Evolutionary conservation across 2,797 vertebrate species (phyloP), one percentile per base, ranked within the genome.

Genomic region (Melanotaenia maccullochi): DNA sequence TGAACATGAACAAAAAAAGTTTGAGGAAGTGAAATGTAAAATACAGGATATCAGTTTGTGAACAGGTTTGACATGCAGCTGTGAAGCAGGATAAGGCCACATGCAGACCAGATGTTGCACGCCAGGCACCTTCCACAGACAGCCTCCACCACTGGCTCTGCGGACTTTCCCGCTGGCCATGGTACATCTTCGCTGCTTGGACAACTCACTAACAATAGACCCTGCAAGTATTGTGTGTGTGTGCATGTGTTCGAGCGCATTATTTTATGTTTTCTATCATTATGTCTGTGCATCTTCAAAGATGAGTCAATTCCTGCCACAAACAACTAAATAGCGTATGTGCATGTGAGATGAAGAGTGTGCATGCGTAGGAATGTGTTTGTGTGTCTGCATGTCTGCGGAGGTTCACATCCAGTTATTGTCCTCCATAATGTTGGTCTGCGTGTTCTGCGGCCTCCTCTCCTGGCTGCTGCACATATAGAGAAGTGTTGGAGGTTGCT

Each of bases 401-500:
- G 4, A 71, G 69, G 60, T 81, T 80, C 65, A 73, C 44, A 59
- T 86, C 79, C 82, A 79, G 75, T 87, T 80, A 79, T 70, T 22
- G 64, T 78, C 76, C 63, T 78, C 68, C 78, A 87, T 82, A 73
- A 80, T 73, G 78, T 78, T 82, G 77, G 78, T 85, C 74, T 84
- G 70, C 76, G 77, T 68, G 71, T 73, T 56, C 77, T 87, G 88
- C 13, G 84, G 88, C 88, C 73, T 80, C 55, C 68, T 81, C 79
- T 83, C 70, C 83, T 87, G 91, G 86, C 87, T 87, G 85, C 85
- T 73, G 79, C 80, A 87, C 86, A 78, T 83, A 79, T 72, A 82
- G 71, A 79, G 77, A 80, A 85, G 88, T 81, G 84, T 83, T 87
- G 88, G 90, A 91, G 90, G 92, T 92, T 90, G 85, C 90, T 92